These are phyloP conservation scores for Chanos chanos DNA, from an alignment of 2,797 vertebrate species.

Conservation along the genomic window DNA sequence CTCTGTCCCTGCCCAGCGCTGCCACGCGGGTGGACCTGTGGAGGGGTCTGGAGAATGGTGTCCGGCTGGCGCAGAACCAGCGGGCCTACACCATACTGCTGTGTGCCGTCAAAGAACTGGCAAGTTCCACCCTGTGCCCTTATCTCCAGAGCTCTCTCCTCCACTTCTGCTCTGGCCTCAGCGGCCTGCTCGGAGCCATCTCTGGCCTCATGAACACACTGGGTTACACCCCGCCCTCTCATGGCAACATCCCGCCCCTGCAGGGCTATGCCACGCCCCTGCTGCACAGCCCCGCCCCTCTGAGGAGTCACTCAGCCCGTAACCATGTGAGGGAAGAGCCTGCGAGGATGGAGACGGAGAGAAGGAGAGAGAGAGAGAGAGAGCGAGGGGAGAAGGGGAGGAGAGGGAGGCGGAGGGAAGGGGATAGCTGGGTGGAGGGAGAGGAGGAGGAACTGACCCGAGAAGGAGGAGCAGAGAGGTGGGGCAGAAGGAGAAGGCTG, in stretches of 20 bases:
- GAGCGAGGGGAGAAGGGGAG: slow-evolving; percentile 55
- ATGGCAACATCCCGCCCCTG: slow-evolving; percentile 54
- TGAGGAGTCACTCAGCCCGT: slow-evolving; percentile 57
- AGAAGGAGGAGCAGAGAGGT: slow-evolving; percentile 48
- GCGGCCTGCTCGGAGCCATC: slow-evolving; percentile 89
- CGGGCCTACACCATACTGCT: slow-evolving; percentile 89
- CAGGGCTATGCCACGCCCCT: background rate
- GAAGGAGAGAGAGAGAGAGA: slow-evolving; percentile 56
- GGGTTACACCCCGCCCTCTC: slow-evolving; percentile 73
- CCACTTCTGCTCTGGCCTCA: slow-evolving; percentile 91
- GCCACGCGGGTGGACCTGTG: slow-evolving; percentile 90
- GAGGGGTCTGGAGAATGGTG: slow-evolving; percentile 89
- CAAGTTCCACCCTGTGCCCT: slow-evolving; percentile 80
- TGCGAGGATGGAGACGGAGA: slow-evolving; percentile 47
- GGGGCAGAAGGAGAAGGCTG: slow-evolving; percentile 61
- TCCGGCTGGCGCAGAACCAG: slow-evolving; percentile 90
- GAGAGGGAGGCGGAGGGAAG: slow-evolving; percentile 60
- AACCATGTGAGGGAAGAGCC: slow-evolving; percentile 33
- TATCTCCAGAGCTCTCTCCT: slow-evolving; percentile 86
- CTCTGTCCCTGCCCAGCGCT: slow-evolving; percentile 85
- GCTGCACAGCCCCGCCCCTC: slow-evolving; percentile 54
- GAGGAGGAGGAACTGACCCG: slow-evolving; percentile 39
- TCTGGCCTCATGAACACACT: slow-evolving; percentile 89
- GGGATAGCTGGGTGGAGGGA: slow-evolving; percentile 37
- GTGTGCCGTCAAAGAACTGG: slow-evolving; percentile 83